Percentiles rank a stretch among this genome's conserved stretches.
Conservation (phyloP, 2,797 vertebrate genomes). For the Labeo calbasu region DNA sequence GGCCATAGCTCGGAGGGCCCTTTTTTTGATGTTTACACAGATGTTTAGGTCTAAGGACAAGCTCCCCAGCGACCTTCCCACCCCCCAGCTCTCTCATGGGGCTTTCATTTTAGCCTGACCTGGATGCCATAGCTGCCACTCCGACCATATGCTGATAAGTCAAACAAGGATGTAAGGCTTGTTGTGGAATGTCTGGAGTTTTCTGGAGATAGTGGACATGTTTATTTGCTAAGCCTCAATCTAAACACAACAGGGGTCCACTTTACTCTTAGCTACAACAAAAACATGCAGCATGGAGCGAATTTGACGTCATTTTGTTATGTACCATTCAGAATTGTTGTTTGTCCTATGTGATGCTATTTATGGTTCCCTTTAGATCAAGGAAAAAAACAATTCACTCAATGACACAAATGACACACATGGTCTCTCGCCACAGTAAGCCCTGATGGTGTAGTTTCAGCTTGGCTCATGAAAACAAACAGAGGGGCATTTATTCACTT, state of each 20-base stretch:
- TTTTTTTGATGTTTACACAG: conserved; percentile 91
- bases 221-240: conserved; percentile 59
- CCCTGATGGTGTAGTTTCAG: conserved; percentile 22
- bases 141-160: conserved; percentile 63
- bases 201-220: conserved; percentile 57
- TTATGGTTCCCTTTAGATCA: not conserved
- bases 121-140: conserved; percentile 65
- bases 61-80: conserved; percentile 48
- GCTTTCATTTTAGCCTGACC: conserved; percentile 63
- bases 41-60: conserved; percentile 80
- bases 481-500: conserved; percentile 4
- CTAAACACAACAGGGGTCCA: conserved; percentile 38
- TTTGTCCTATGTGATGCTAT: not conserved
- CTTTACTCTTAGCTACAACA: conserved; percentile 12
- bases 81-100: conserved; percentile 60
- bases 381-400: not conserved
- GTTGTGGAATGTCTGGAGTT: conserved; percentile 65
- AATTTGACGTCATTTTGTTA: not conserved
- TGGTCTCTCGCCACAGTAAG: not conserved
- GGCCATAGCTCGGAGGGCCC: conserved; percentile 73
- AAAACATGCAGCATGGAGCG: not conserved
- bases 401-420: conserved; percentile 15
- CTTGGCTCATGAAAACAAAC: conserved; percentile 37
- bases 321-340: not conserved
- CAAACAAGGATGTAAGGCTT: conserved; percentile 56